These are phyloP conservation scores for Chaetura pelagica DNA, from an alignment of 2,113 vertebrate genomes.

Conservation along the genomic window DNA sequence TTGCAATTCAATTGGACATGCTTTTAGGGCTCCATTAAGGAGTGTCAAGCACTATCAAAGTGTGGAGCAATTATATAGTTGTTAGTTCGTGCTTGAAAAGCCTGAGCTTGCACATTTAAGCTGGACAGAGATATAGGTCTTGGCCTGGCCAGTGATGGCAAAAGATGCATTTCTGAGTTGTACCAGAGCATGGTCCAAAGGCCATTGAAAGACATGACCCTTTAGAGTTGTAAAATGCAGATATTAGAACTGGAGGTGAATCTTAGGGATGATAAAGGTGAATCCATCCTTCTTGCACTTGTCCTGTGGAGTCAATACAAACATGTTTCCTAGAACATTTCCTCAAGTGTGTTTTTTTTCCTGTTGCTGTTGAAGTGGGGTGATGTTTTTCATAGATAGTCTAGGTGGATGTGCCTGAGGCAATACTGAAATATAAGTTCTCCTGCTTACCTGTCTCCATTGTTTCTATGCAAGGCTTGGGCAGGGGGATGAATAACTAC, in stretches of 20 bases:
- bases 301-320: neutral
- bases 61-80: neutral
- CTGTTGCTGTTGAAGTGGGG: neutral
- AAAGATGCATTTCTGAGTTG: neutral
- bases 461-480: neutral
- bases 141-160: neutral
- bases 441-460: neutral
- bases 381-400: neutral
- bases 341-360: neutral
- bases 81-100: neutral
- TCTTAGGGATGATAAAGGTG: neutral
- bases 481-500: neutral
- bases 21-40: slow-evolving; percentile 2
- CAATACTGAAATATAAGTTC: neutral
- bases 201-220: neutral
- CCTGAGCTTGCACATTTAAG: neutral
- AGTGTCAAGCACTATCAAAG: neutral
- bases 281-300: neutral
- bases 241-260: neutral
- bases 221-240: neutral
- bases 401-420: neutral
- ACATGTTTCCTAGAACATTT: neutral
- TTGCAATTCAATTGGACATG: neutral
- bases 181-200: neutral
- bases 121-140: neutral